Evolutionary conservation across 2,888 invertebrate genomes (phyloP), one percentile per base, ranked within the genome.

Genomic region (Malthinus seriepunctatus): DNA sequence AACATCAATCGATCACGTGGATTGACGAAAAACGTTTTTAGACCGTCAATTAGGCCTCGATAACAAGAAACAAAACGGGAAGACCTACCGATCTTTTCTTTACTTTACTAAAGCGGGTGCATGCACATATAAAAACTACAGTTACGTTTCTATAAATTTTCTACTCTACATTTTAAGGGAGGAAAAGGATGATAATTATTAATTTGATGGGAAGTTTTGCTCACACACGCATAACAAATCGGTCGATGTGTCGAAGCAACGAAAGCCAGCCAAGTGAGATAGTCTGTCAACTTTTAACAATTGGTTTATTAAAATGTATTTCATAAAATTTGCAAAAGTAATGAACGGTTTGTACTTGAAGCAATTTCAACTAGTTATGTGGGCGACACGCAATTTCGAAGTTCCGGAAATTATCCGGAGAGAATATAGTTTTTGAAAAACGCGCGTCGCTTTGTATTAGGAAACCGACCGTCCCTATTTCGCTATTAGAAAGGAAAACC

Each of bases 281-380:
- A 76, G 74, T 75, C 74, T 72, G 68, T 75, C 73, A 74, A 75
- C 73, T 73, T 72, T 78, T 74, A 78, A 78, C 78, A 77, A 70
- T 70, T 66, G 74, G 71, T 77, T 77, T 76, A 74, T 76, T 74
- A 72, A 73, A 62, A 63, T 60, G 73, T 74, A 69, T 81, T 81
- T 82, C 81, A 86, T 86, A 86, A 85, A 86, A 86, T 86, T 86
- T 86, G 84, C 84, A 86, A 85, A 86, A 86, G 84, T 86, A 86
- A 86, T 84, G 83, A 84, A 85, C 83, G 79, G 78, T 83, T 86
- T 86, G 86, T 86, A 86, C 86, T 86, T 85, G 82, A 85, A 85
- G 85, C 85, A 84, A 84, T 86, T 83, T 74, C 75, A 59, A 56
- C 62, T 62, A 62, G 50, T 44, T 56, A 48, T 31, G 32, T 23